Evolutionary conservation across 2,888 invertebrate genomes (phyloP), one percentile per base, ranked within the genome.

Genomic region (Leuctra nigra): DNA sequence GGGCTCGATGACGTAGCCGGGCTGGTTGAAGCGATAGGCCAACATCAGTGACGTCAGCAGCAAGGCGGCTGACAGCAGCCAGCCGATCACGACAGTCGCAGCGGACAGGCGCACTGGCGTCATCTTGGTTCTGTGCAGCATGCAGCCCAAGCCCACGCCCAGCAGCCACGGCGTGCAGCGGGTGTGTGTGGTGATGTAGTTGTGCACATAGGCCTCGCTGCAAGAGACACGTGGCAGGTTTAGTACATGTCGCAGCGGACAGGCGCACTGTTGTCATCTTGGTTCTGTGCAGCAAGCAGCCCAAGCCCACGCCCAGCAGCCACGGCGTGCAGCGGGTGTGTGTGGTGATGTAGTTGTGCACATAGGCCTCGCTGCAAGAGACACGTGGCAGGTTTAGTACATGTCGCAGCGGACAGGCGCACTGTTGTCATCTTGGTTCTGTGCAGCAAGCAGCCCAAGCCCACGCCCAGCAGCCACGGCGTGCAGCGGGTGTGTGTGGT

Each of bases 1-100:
- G 1, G 73, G 73, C 55, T 74, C 70, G 67, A 79, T 79, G 54
- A 68, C 67, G 11, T 77, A 72, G 38, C 69, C 66, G 0, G 72
- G 71, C 69, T 77, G 72, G 39, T 57, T 39, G 22, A 59, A 48
- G 6, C 52, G 47, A 22, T 50, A 35, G 11, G 16, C 20, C 3
- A 35, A 20, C 13, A 35, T 16, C 33, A 16, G 20, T 35, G 50
- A 16, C 2, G 50, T 33, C 6, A 50, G 29, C 22, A 50, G 33
- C 22, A 50, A 35, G 6, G 20, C 33, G 18, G 20, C 33, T 18
- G 35, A 35, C 16, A 35, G 35, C 1, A 35, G 16, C 50, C 50
- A 50, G 9, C 50, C 50, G 18, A 29, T 18, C 13, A 20, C 35
- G 13, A 35, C 16, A 4, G 11, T n/a, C 3, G 11, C 4, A 11